Percentiles rank a stretch among this genome's conserved stretches.
Evolutionary conservation across 2,113 vertebrate genomes (phyloP).

Genomic region (Haplochromis burtoni): DNA sequence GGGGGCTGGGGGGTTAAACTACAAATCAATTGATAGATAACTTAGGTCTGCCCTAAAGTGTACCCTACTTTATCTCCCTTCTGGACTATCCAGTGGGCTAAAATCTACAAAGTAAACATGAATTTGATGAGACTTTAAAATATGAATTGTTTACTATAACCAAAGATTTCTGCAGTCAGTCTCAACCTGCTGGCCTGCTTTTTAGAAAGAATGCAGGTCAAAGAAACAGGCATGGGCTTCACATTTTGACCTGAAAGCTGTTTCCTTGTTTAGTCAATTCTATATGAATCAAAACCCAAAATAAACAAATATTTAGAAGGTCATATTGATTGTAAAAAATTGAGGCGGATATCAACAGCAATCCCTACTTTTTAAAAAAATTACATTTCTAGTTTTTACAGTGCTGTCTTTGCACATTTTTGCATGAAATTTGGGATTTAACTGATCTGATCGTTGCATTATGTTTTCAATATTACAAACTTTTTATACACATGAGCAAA

Average conservation of each 20-base stretch:
- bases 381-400: too few relatives aligned
- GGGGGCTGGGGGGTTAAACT: neutral
- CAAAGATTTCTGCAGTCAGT: neutral
- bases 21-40: neutral
- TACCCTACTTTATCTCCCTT: too few relatives aligned
- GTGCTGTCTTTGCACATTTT: too few relatives aligned
- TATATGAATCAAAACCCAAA: too few relatives aligned
- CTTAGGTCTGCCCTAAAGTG: too few relatives aligned
- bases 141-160: neutral
- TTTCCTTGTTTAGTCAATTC: accelerated
- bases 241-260: accelerated
- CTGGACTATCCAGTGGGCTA: neutral
- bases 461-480: neutral
- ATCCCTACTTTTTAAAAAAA: too few relatives aligned
- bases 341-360: too few relatives aligned
- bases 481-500: neutral
- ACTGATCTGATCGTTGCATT: neutral
- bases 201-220: neutral
- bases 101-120: neutral
- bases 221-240: too few relatives aligned
- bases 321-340: too few relatives aligned
- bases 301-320: neutral
- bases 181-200: neutral
- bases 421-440: too few relatives aligned
- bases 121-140: neutral